A percentile compares a stretch with the other conserved stretches of the same genome.
Evolutionary conservation across 1,140 invertebrate genomes (phyloP).

Genomic region (Caerostris extrusa): DNA sequence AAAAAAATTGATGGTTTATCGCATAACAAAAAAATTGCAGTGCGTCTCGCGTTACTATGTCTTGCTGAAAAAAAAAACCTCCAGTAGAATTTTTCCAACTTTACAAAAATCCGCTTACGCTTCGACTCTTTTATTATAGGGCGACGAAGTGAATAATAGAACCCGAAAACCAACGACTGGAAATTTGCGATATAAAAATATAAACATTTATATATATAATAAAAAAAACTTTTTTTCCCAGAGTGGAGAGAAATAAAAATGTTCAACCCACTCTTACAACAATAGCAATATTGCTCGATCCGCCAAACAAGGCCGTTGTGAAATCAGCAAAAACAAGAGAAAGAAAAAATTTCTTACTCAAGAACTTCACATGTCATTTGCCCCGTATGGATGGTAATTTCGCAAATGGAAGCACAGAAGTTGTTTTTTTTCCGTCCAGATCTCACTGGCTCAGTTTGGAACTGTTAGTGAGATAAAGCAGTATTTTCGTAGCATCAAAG

Average conservation of each 20-base stretch:
- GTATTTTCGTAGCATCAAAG: neutral
- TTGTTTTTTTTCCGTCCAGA: no score
- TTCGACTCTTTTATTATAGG: conserved; percentile 23
- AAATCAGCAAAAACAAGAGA: neutral
- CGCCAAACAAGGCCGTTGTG: neutral
- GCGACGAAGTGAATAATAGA: conserved; percentile 39
- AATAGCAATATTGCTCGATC: conserved; percentile 48
- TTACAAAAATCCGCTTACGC: conserved; percentile 29
- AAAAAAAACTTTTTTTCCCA: neutral
- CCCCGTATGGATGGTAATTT: conserved; percentile 44
- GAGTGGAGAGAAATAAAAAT: conserved; percentile 20
- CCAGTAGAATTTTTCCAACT: conserved; percentile 18
- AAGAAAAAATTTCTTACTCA: neutral
- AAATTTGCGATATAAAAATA: neutral
- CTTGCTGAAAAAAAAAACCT: neutral
- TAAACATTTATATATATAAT: neutral
- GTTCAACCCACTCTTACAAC: conserved; percentile 45
- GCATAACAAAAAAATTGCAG: neutral
- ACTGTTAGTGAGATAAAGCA: neutral
- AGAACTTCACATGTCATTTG: conserved; percentile 56
- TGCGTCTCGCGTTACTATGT: neutral
- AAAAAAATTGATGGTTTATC: conserved; percentile 13
- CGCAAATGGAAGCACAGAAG: conserved; percentile 18
- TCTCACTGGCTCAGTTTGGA: neutral
- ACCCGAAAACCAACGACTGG: conserved; percentile 22